Evolutionary conservation across 2,797 vertebrate genomes (phyloP), one percentile per base, ranked within the genome.

Genomic region (Acanthopagrus latus): DNA sequence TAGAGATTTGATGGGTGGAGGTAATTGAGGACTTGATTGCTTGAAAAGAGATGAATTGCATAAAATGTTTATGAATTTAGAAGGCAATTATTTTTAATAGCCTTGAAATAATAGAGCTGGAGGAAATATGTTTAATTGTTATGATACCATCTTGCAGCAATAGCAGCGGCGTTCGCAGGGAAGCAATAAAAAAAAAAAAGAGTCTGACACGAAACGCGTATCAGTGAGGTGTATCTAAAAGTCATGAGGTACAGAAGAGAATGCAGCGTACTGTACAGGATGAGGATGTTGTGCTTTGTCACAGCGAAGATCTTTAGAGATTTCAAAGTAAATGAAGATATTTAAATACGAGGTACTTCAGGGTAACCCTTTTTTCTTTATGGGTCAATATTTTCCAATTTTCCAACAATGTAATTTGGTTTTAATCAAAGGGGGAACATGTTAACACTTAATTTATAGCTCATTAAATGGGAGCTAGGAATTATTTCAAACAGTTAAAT

Each of bases 31-130:
- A 92, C 92, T 94, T 94, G 95, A 95, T 95, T 94, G 95, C 93
- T 90, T 74, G 90, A 91, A 94, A 94, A 94, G 91, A 94, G 92
- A 95, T 88, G 91, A 95, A 95, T 93, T 90, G 88, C 91, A 92
- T 95, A 88, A 95, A 95, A 95, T 96, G 94, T 95, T 95, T 95
- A 94, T 94, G 92, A 95, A 95, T 95, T 95, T 95, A 91, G 91
- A 88, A 94, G 92, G 92, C 93, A 95, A 96, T 95, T 95, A 93
- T 95, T 95, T 95, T 95, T 96, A 94, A 93, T 94, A 87, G 93
- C 92, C 90, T 89, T 86, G 89, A 93, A 94, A 95, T 93, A 95
- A 93, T 91, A 91, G 92, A 90, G 93, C 87, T 88, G 86, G 92
- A 91, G 91, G 92, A 95, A 93, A 93, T 93, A 88, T 93, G 92